These are phyloP conservation scores for Lissonota sp. DNA, from an alignment of 2,888 invertebrate genomes.

Conservation along the genomic window DNA sequence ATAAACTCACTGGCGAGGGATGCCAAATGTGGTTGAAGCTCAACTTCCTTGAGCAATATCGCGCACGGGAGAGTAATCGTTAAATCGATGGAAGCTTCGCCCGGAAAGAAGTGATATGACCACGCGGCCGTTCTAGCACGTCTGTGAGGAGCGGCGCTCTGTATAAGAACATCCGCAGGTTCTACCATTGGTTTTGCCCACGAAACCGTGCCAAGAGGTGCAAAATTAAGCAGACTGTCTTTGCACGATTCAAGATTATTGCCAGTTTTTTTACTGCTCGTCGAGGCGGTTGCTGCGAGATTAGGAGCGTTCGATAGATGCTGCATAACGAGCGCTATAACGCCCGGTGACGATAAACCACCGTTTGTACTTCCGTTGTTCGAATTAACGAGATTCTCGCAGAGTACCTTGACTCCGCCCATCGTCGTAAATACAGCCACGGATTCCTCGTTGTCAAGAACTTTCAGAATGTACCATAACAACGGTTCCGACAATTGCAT, in stretches of 20 bases:
- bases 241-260: slow-evolving; percentile 87
- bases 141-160: slow-evolving; percentile 92
- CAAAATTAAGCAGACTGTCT: slow-evolving; percentile 93
- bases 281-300: slow-evolving; percentile 80
- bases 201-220: slow-evolving; percentile 92
- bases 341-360: slow-evolving; percentile 85
- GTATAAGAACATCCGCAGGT: slow-evolving; percentile 94
- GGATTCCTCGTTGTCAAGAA: slow-evolving; percentile 91
- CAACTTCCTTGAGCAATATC: slow-evolving; percentile 93
- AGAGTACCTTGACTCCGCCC: slow-evolving; percentile 91
- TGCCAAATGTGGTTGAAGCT: slow-evolving; percentile 93
- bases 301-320: slow-evolving; percentile 85
- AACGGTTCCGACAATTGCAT: slow-evolving; percentile 93
- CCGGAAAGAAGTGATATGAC: slow-evolving; percentile 97
- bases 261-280: slow-evolving; percentile 81
- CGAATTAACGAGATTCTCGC: slow-evolving; percentile 89
- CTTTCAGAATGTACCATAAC: slow-evolving; percentile 92
- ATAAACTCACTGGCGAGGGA: slow-evolving; percentile 89
- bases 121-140: slow-evolving; percentile 96
- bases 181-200: slow-evolving; percentile 94
- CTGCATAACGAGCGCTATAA: slow-evolving; percentile 86
- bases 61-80: slow-evolving; percentile 95
- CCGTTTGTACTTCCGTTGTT: slow-evolving; percentile 84
- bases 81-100: slow-evolving; percentile 95
- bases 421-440: slow-evolving; percentile 90